Evolutionary conservation across 1,140 invertebrate genomes (phyloP).

Genomic region (Penaeus chinensis): DNA sequence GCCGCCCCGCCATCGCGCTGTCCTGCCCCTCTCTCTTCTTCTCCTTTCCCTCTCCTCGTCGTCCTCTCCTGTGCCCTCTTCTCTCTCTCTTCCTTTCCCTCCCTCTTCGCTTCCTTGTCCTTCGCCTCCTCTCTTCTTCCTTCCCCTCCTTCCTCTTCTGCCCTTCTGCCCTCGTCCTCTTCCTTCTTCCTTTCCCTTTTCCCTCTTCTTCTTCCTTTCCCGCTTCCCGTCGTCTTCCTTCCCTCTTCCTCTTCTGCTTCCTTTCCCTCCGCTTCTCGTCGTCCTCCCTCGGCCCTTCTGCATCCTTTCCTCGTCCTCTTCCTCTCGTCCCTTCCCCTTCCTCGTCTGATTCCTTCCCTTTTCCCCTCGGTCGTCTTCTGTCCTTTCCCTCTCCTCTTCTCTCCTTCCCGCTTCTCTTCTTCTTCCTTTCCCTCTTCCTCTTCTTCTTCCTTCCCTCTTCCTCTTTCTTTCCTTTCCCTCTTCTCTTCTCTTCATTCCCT

Average conservation of each 20-base stretch:
- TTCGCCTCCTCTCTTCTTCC: background rate
- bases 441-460: background rate
- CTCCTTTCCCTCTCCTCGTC: background rate
- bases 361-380: too few relatives aligned
- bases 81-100: background rate
- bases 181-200: slow-evolving; percentile 2
- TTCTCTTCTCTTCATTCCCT: too few relatives aligned
- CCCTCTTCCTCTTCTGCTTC: background rate
- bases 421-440: background rate
- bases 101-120: background rate
- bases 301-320: background rate
- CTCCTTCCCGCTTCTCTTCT: background rate
- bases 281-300: too few relatives aligned
- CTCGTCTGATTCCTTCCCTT: background rate
- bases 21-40: background rate
- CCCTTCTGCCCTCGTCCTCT: too few relatives aligned
- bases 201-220: background rate
- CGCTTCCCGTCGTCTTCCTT: background rate
- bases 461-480: background rate
- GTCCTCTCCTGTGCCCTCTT: background rate
- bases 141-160: background rate
- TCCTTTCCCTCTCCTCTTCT: too few relatives aligned
- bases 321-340: background rate
- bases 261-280: background rate
- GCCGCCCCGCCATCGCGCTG: too few relatives aligned